A percentile compares a stretch with the other conserved stretches of the same genome.
Evolutionary conservation across 1,140 invertebrate species (phyloP).

Genomic region (Manduca sexta): DNA sequence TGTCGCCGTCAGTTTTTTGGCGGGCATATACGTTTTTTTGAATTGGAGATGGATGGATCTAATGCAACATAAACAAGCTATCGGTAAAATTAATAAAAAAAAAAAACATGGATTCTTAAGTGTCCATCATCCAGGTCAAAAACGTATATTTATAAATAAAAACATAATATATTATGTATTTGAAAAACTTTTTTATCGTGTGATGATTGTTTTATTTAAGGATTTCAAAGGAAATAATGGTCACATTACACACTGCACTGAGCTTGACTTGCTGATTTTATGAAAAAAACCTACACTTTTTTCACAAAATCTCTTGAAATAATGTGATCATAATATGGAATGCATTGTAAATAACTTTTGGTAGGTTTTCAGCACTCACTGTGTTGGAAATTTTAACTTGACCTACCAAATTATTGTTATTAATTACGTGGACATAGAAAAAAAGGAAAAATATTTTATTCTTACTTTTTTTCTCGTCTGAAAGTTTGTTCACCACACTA

Average conservation of each 20-base stretch:
- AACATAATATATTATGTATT: conserved; percentile 52
- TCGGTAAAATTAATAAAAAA: too few species aligned
- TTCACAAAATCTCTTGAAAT: background rate
- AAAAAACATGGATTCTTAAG: too few species aligned
- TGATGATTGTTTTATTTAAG: conserved; percentile 62
- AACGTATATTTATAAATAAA: conserved; percentile 19
- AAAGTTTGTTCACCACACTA: conserved; percentile 15
- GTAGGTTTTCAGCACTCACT: conserved; percentile 50
- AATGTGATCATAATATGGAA: conserved; percentile 30
- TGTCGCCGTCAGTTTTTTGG: conserved; percentile 13
- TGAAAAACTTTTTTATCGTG: conserved; percentile 56
- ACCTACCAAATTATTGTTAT: conserved; percentile 46
- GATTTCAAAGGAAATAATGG: conserved; percentile 37
- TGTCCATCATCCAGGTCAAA: too few species aligned
- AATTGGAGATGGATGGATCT: conserved; percentile 7
- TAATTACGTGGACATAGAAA: background rate
- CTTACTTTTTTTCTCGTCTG: conserved; percentile 10
- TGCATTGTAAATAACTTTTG: conserved; percentile 69
- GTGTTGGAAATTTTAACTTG: conserved; percentile 44
- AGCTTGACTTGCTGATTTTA: conserved; percentile 22
- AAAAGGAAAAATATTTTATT: conserved; percentile 4
- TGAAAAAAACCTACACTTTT: conserved; percentile 3
- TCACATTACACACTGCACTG: conserved; percentile 36
- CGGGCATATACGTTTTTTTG: conserved; percentile 21
- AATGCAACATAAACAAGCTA: too few species aligned